These are phyloP conservation scores for Catostomus latipinnis DNA, from an alignment of 2,797 vertebrate genomes.

Conservation along the genomic window DNA sequence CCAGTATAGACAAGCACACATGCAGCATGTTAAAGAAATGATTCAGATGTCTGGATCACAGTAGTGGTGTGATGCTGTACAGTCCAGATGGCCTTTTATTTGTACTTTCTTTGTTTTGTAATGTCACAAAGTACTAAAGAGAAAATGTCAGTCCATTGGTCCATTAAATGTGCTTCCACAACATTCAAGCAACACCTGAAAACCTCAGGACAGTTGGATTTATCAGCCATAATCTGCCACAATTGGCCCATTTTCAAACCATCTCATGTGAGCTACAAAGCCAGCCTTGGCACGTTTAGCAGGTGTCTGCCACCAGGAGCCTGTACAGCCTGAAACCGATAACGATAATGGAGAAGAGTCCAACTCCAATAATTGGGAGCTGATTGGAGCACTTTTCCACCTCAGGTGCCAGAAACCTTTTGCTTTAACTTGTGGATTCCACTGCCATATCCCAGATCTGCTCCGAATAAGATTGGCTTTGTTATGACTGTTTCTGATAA, in stretches of 20 bases:
- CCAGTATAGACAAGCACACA: no score
- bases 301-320: slow-evolving; percentile 35
- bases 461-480: slow-evolving; percentile 25
- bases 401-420: slow-evolving; percentile 9
- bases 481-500: slow-evolving; percentile 30
- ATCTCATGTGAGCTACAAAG: not conserved
- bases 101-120: no score
- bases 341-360: slow-evolving; percentile 44
- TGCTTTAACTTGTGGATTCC: slow-evolving; percentile 23
- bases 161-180: slow-evolving; percentile 1
- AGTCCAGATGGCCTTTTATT: no score
- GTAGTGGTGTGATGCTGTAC: no score
- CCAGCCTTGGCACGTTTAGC: slow-evolving; percentile 20
- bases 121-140: not conserved
- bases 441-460: slow-evolving; percentile 13
- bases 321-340: slow-evolving; percentile 32
- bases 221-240: not conserved
- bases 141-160: slow-evolving; percentile 4
- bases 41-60: no score
- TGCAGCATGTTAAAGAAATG: no score
- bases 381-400: not conserved
- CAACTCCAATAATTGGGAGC: slow-evolving; percentile 46
- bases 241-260: slow-evolving; percentile 26
- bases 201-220: slow-evolving; percentile 23
- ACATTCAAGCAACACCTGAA: slow-evolving; percentile 26